Conservation (phyloP, 2,888 invertebrate genomes). For the Masnerella sp. region DNA sequence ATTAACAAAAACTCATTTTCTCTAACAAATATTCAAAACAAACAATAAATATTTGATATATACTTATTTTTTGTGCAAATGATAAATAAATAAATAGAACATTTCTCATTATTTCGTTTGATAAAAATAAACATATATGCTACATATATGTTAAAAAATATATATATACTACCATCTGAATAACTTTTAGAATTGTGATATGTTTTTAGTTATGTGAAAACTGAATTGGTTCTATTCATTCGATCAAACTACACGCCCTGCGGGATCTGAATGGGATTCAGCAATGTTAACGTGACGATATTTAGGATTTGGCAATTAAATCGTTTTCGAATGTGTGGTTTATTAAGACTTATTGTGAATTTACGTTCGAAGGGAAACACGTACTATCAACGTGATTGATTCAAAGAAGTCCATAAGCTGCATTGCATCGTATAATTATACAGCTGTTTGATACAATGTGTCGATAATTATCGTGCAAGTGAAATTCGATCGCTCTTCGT, state of each 20-base stretch:
- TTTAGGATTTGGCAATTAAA: constrained; percentile 74
- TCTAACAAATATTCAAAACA: no score
- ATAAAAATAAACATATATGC: no score
- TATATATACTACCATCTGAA: no score
- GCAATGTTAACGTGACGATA: constrained; percentile 70
- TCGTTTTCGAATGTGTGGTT: constrained; percentile 60
- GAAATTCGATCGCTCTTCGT: constrained; percentile 16
- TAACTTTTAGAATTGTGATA: constrained; percentile 5
- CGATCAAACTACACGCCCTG: constrained; percentile 65
- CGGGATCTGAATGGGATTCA: constrained; percentile 62
- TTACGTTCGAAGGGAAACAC: constrained; percentile 11
- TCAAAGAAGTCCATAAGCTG: constrained; percentile 34
- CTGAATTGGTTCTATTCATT: constrained; percentile 63
- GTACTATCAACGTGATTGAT: constrained; percentile 12
- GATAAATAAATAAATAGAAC: no score
- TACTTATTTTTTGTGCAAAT: no score
- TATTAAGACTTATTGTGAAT: constrained; percentile 44
- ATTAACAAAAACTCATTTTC: no score
- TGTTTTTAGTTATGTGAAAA: constrained; percentile 30
- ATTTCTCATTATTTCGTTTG: no score
- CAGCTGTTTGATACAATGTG: constrained; percentile 15
- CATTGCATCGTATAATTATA: constrained; percentile 37
- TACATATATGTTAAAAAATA: neutral
- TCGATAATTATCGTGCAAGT: constrained; percentile 26
- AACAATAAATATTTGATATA: no score